Base-by-base conservation (phyloP, 2,888 invertebrate species). In the Thecocarcelia acutangulata region DNA sequence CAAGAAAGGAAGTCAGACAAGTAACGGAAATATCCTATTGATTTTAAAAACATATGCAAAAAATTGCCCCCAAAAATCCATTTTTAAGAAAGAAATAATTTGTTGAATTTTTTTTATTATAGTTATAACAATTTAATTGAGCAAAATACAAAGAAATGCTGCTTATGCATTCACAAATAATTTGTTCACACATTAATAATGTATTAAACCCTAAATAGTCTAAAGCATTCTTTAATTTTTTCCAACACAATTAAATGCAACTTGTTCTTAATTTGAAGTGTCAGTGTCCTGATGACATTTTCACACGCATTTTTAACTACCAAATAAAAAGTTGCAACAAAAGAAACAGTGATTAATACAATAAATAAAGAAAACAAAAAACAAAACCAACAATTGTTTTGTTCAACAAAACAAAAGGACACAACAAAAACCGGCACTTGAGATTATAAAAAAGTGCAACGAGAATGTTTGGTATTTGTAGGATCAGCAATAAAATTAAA, bases 301-400 rank as follows among this genome's bases (percentile, higher is more conserved):
- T 82, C 82, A 78, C 82, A 82, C 82, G 74, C 74, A 78, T 59
- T 74, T 64, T 56, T 59, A 59, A 66, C 64, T 61, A 54, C 21
- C 40, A 70, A 54, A 50, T 56, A 46, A 56, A 33, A 33, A n/a
- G 46, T 6, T n/a, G 9, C 15, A 63, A 80, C 42, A 69, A 63
- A 63, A 63, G 46, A 33, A 69, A 42, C 40, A 46, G 6, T 44
- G 37, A 13, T 9, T n/a, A 6, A 15, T 17, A 42, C 15, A 48
- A 63, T 33, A 17, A 33, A 74, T n/a, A n/a, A 24, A 17, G 15
- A 19, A 12, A 48, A 5, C n/a, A 44, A 50, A 44, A 50, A 13
- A 61, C 17, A 52, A 28, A n/a, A 13, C 33, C n/a, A 37, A 21
- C 37, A 50, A 66, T 66, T 52, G 44, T 40, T 66, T 42, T 63